Evolutionary conservation across 2,888 invertebrate genomes (phyloP).

Genomic region (Ochropacha duplaris): DNA sequence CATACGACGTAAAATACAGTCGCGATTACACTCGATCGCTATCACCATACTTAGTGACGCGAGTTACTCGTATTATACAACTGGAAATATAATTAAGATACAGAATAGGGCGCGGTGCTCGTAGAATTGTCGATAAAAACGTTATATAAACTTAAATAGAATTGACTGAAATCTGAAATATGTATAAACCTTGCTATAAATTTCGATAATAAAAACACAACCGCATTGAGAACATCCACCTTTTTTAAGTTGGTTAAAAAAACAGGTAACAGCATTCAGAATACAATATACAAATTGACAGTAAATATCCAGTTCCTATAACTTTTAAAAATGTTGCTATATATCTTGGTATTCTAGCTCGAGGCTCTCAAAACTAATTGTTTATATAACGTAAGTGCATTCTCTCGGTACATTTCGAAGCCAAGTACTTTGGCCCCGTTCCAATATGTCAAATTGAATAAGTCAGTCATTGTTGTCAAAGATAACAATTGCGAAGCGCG

Average conservation of each 20-base stretch:
- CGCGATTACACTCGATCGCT: background rate
- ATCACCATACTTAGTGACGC: background rate
- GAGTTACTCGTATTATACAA: background rate
- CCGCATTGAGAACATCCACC: too few species aligned
- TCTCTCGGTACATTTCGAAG: conserved; percentile 20
- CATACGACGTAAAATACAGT: conserved; percentile 13
- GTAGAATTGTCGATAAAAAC: background rate
- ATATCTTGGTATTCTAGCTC: background rate
- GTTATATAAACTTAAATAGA: background rate
- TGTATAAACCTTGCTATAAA: too few species aligned
- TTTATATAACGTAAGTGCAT: conserved; percentile 36
- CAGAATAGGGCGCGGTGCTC: background rate
- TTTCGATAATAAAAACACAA: too few species aligned
- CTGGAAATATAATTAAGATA: background rate
- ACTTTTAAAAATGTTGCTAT: too few species aligned
- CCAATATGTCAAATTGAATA: conserved; percentile 24
- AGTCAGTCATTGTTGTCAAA: conserved; percentile 29
- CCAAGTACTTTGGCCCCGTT: conserved; percentile 28
- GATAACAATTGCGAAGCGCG: background rate
- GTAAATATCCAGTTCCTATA: too few species aligned
- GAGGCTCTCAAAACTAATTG: conserved; percentile 35
- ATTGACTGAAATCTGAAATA: too few species aligned
- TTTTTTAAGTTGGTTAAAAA: too few species aligned
- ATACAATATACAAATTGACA: too few species aligned
- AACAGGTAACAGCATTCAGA: too few species aligned